Evolutionary conservation across 2,797 vertebrate genomes (phyloP), one percentile per base, ranked within the genome.

Genomic region (Platyrinchus mystaceus): DNA sequence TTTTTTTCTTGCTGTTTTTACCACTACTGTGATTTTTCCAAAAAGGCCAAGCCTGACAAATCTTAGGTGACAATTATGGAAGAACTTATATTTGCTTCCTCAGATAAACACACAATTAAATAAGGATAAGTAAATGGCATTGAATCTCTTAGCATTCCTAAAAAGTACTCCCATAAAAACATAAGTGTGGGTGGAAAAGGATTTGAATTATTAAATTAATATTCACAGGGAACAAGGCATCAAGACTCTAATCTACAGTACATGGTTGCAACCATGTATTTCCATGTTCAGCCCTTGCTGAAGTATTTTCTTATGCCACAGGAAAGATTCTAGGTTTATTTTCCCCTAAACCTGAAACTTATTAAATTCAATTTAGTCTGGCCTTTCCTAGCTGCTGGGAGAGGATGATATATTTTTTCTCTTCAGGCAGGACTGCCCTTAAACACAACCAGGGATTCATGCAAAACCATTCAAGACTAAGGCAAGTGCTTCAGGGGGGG

Each of bases 361-460:
- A 41, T 93, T 97, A 95, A 95, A 95, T 95, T 97, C 95, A 89
- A 93, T 97, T 95, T 90, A 89, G 82, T 95, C 88, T 96, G 92
- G 76, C 78, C 94, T 94, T 96, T 97, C 79, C 76, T 93, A 75
- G 93, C 97, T 56, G 5, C 70, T 87, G 87, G 96, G 87, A 46
- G n/a, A 87, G 77, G 87, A 85, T 87, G 83, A 95, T 94, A 63
- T 34, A 58, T 93, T 94, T 91, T 95, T 93, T 90, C 70, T 89
- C 91, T 96, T 68, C 59, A 87, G 87, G 89, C 81, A 82, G 52
- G 34, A 60, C 64, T 96, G 36, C 1, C 6, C 85, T 89, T 94
- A 96, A 97, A 94, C 66, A 79, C 76, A 91, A 96, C 87, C 82
- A 92, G 74, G 66, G 62, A 94, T 83, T 93, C 87, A 81, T 74